Percentiles rank a stretch among this genome's conserved stretches.
Evolutionary conservation across 1,140 invertebrate species (phyloP).

Genomic region (Heterodera carotae): DNA sequence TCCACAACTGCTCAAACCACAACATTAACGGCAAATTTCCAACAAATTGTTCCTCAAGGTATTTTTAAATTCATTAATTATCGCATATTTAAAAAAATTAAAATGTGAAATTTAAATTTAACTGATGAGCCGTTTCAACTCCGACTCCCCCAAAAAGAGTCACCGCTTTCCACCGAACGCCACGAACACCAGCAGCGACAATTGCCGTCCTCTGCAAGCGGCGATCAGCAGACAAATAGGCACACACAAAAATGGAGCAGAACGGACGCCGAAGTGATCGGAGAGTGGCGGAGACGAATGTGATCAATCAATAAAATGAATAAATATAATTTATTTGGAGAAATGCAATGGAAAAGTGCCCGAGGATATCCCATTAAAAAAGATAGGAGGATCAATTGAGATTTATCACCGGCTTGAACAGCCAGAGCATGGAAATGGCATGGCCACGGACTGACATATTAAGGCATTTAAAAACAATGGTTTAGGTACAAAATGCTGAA

Average conservation of each 20-base stretch:
- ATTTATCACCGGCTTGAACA: too few relatives aligned
- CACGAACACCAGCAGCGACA: background rate
- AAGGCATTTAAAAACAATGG: background rate
- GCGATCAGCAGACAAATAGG: background rate
- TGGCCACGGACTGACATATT: too few relatives aligned
- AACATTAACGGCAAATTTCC: background rate
- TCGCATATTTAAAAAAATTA: too few relatives aligned
- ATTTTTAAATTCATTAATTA: background rate
- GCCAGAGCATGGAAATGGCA: too few relatives aligned
- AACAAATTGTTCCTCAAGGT: conserved; percentile 2
- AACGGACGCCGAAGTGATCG: background rate
- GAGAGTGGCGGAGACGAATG: conserved; percentile 10
- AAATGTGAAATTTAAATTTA: too few relatives aligned
- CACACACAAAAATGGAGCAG: conserved; percentile 5
- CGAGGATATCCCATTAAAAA: too few relatives aligned
- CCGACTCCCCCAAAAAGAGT: background rate
- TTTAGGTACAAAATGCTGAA: conserved; percentile 11
- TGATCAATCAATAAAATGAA: background rate
- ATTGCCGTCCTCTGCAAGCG: background rate
- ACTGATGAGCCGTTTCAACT: background rate
- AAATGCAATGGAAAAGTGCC: too few relatives aligned
- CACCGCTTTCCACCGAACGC: background rate
- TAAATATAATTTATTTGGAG: background rate
- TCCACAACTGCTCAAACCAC: background rate
- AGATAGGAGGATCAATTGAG: too few relatives aligned